A percentile compares a stretch with the other conserved stretches of the same genome.
phyloP scores from a whole-genome alignment of 2,113 vertebrate species.

The Illadopsis cleaveri region DNA sequence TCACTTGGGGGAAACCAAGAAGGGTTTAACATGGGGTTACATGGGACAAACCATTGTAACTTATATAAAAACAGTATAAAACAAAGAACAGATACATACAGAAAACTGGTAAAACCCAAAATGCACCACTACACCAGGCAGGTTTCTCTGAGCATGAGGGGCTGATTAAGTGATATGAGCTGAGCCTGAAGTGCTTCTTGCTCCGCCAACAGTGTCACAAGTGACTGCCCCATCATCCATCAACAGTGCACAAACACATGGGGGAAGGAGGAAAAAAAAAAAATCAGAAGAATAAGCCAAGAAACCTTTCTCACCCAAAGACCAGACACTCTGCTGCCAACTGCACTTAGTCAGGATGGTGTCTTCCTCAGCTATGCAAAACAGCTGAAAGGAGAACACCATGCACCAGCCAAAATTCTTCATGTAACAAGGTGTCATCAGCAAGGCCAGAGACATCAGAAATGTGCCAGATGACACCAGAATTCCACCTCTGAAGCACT shows the following conservation, averaged over 20 bases:
- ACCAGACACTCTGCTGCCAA: neutral
- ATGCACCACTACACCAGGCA: too few species aligned
- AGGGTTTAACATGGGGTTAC: too few species aligned
- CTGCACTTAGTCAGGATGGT: neutral
- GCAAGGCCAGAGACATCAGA: constrained; percentile 18
- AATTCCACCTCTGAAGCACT: neutral
- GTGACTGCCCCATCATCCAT: too few species aligned
- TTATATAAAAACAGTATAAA: too few species aligned
- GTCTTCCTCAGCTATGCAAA: constrained; percentile 48
- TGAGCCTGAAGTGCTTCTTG: neutral
- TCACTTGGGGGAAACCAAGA: too few species aligned
- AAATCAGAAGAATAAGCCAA: neutral
- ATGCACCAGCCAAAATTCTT: constrained; percentile 54
- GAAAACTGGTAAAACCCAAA: too few species aligned
- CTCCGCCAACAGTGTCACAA: neutral
- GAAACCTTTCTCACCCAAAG: neutral
- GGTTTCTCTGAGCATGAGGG: neutral
- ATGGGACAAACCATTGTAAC: too few species aligned
- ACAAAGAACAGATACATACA: too few species aligned
- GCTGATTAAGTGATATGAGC: neutral
- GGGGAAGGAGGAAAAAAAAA: neutral
- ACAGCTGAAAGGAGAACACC: constrained; percentile 42
- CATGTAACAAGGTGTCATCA: constrained; percentile 17
- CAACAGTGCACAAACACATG: neutral
- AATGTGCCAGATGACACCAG: constrained; percentile 47